Evolutionary conservation across 2,113 vertebrate species (phyloP), one percentile per base, ranked within the genome.

Genomic region (Vulpes lagopus): DNA sequence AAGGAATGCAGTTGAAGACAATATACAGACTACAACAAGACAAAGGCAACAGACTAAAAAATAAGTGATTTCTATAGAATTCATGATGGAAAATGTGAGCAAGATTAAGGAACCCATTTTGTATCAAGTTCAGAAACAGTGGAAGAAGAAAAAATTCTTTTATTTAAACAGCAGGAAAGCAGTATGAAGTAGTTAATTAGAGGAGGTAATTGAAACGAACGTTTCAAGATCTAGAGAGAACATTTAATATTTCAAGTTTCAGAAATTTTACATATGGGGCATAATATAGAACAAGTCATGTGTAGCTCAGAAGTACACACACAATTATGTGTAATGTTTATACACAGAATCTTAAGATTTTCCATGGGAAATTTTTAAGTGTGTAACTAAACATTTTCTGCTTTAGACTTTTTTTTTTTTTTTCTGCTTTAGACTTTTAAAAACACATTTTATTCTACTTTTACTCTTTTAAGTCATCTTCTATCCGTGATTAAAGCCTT

Each of bases 71-170:
- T 93, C 51, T 73, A 0, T 53, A 2, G 69, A 85, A 94, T 71
- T 89, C 9, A 67, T 32, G 27, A 86, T 15, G 38, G 53, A 80
- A 84, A 86, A n/a, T 83, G 8, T 49, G 65, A 92, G 57, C 38
- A 82, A 90, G n/a, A 64, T 83, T 16, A 97, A 88, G 55, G 86
- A 86, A 83, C 73, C 11, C 20, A 49, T 62, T 89, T 92, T 89
- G 12, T 67, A 8, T 92, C 22, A 38, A 59, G 27, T 89, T 91
- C 11, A 60, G 11, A 85, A 92, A 76, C 5, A 32, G 6, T 82
- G 8, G 23, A 27, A 71, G 88, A 93, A 79, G 4, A 62, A 59
- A 64, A 71, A 96, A 27, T 17, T 4, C 0, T 97, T 86, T 80
- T 92, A 57, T 55, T 86, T 95, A 17, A 78, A 67, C 1, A 89